Evolutionary conservation across 2,797 vertebrate genomes (phyloP).

Genomic region (Rhodeus uyekii): DNA sequence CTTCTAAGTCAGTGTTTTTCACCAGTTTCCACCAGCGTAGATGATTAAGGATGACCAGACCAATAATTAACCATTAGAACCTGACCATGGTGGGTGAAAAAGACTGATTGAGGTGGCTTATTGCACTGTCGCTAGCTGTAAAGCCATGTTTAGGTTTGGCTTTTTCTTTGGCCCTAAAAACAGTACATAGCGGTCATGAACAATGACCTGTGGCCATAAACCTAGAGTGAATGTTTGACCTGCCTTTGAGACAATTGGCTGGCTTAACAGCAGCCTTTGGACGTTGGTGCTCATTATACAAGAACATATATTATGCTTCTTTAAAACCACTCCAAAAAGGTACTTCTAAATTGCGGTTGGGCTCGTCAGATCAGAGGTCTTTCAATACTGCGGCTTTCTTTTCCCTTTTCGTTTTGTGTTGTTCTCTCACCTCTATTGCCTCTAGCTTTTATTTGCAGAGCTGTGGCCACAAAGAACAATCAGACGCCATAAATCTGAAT

Average conservation of each 20-base stretch:
- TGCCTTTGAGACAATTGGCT: slow-evolving; percentile 35
- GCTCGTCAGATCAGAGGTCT: slow-evolving; percentile 50
- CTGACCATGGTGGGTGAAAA: slow-evolving; percentile 74
- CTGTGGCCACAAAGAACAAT: slow-evolving; percentile 19
- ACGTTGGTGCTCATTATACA: slow-evolving; percentile 50
- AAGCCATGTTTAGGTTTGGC: slow-evolving; percentile 76
- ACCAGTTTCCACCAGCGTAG: slow-evolving; percentile 72
- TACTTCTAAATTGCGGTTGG: slow-evolving; percentile 57
- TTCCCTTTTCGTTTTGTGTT: slow-evolving; percentile 37
- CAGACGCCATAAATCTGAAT: slow-evolving; percentile 34
- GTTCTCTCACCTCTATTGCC: slow-evolving; percentile 50
- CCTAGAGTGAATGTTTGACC: slow-evolving; percentile 74
- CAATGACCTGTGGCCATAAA: slow-evolving; percentile 72
- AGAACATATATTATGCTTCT: slow-evolving; percentile 44
- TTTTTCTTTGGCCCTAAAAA: slow-evolving; percentile 64
- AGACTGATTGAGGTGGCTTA: slow-evolving; percentile 73
- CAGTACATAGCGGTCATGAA: slow-evolving; percentile 74
- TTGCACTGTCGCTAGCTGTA: slow-evolving; percentile 74
- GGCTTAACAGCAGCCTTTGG: slow-evolving; percentile 54
- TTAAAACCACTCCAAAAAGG: slow-evolving; percentile 53
- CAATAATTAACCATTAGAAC: slow-evolving; percentile 76
- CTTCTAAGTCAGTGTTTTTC: slow-evolving; percentile 63
- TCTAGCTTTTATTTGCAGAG: slow-evolving; percentile 35
- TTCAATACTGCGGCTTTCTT: slow-evolving; percentile 34
- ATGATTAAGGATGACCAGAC: slow-evolving; percentile 75